Base-by-base conservation (phyloP, 2,888 invertebrate species). In the Aspidiotus destructor region DNA sequence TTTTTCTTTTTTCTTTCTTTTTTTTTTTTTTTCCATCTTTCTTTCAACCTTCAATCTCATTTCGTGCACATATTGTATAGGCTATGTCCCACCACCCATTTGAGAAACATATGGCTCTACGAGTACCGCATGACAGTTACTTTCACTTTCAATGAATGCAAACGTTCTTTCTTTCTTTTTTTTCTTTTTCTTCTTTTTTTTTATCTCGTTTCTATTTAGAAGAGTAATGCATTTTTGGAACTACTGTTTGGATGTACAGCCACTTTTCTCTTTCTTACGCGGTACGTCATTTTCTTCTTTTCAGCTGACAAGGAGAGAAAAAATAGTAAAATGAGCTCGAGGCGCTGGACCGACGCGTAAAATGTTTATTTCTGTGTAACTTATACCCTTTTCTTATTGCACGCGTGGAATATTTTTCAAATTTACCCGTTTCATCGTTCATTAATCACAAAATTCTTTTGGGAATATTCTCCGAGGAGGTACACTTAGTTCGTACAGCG, bases 161-260 rank as follows among this genome's bases (percentile, higher is more conserved):
- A 65, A 65, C 65, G 58, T 65, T 65, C 58, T 65, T 58, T 58
- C 57, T 65, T 58, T 58, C 53, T 63, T 63, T 17, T 53, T 48
- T 5, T 28, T 28, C 28, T 65, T 58, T 58, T 48, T 65, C 48
- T 58, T 63, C 53, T 63, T 17, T 53, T 48, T 5, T 28, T 28
- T 5, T 28, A 28, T 28, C 28, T 28, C 28, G 28, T 28, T 28
- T 28, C 28, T 28, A 28, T 28, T 28, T 28, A 28, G 41, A 65
- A 57, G 42, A 57, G 44, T 65, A 65, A 65, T 65, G 65, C 48
- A 65, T 55, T 65, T 65, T 58, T 65, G 28, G 65, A 44, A 65
- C 48, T 65, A 44, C 48, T 65, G 28, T 55, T 65, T 28, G 28
- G 28, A 28, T 28, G 28, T 28, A 28, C 28, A 28, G 28, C 5